phyloP scores from a whole-genome alignment of 2,797 vertebrate species.

The Alectoris magna region DNA sequence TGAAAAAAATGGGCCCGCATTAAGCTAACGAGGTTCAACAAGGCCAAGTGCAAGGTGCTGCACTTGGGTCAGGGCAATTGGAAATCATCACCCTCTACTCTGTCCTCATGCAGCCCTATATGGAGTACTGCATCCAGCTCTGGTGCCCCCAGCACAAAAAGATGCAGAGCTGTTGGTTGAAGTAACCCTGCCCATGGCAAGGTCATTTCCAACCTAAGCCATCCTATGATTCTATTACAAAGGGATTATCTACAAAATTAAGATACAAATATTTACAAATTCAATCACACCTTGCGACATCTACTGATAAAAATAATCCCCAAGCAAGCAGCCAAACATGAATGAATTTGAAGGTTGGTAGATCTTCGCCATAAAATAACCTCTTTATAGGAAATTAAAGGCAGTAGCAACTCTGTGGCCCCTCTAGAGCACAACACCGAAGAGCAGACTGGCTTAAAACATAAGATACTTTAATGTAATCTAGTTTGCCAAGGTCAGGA shows the following conservation, averaged over 20 bases:
- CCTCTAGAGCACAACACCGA: neutral
- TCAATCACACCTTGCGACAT: neutral
- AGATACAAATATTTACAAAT: neutral
- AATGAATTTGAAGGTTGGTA: neutral
- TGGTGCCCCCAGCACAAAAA: too few relatives aligned
- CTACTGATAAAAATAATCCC: neutral
- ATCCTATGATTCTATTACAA: neutral
- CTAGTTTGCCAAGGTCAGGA: constrained; percentile 20
- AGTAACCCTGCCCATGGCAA: too few relatives aligned
- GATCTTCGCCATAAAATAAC: neutral
- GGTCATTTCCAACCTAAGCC: neutral
- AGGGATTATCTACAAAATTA: neutral
- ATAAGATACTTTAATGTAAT: neutral
- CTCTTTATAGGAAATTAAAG: neutral
- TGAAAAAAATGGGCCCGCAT: too few relatives aligned
- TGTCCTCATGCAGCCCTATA: too few relatives aligned
- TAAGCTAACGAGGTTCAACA: too few relatives aligned
- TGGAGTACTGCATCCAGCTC: too few relatives aligned
- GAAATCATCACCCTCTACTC: too few relatives aligned
- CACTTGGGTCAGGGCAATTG: too few relatives aligned
- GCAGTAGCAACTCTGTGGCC: neutral
- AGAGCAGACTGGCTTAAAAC: neutral
- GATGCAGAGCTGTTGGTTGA: too few relatives aligned
- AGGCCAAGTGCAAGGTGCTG: too few relatives aligned
- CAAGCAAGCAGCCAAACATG: neutral